Conservation (phyloP, 2,113 vertebrate genomes). For the Oceanites oceanicus region DNA sequence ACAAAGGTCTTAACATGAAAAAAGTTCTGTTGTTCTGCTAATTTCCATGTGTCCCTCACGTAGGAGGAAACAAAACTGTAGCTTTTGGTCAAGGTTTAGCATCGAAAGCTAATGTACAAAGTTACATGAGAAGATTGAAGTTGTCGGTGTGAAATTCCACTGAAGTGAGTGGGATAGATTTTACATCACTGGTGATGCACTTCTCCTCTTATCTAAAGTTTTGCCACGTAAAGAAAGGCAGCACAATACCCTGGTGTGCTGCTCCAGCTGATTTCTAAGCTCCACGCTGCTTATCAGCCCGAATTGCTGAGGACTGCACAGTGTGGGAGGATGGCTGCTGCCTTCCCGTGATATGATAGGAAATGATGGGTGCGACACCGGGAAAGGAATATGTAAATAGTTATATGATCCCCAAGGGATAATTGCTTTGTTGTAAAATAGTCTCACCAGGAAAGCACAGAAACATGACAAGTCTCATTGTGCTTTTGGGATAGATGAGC, state of each 20-base stretch:
- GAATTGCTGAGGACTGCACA: background rate
- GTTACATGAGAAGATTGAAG: background rate
- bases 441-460: background rate
- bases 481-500: background rate
- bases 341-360: background rate
- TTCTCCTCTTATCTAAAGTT: background rate
- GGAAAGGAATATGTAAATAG: slow-evolving; percentile 10
- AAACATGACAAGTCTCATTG: background rate
- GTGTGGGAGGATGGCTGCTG: background rate
- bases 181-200: background rate
- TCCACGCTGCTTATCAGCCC: background rate
- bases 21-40: background rate
- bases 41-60: background rate
- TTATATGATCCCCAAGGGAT: background rate
- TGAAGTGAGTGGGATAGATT: background rate
- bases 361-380: background rate
- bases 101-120: background rate
- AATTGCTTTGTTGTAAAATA: slow-evolving; percentile 11
- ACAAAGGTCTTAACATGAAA: background rate
- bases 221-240: background rate
- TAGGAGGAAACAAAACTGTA: background rate
- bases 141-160: background rate
- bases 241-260: background rate
- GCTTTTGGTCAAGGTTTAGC: background rate
- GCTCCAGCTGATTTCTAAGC: background rate